Evolutionary conservation across 2,797 vertebrate genomes (phyloP), one percentile per base, ranked within the genome.

Genomic region (Megalops cyprinoides): DNA sequence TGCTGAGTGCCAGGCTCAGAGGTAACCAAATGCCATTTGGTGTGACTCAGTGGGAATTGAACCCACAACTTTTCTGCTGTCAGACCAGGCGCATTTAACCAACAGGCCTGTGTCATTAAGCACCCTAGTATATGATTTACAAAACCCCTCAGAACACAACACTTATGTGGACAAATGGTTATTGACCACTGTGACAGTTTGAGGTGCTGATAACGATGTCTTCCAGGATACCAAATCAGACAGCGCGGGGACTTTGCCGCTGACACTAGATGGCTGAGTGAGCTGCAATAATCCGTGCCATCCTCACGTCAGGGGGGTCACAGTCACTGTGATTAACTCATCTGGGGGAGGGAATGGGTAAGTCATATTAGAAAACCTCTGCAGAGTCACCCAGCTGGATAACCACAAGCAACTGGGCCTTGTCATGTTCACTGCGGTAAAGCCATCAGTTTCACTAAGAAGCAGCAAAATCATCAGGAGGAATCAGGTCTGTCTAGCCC

Each of bases 51-150:
- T 34, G 58, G 25, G 58, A 62, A 62, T 62, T 62, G 58, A 62
- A 62, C 58, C 31, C 58, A 62, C 58, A 62, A 62, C 58, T 62
- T 62, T 31, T 15, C 25, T 25, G 28, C 58, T 62, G 58, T 62
- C 28, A 25, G 58, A 6, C 10, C 31, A 28, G 58, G 58, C 25
- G 58, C 28, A 62, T 12, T 28, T 62, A 62, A 62, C 58, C 58
- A 62, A 25, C 58, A 10, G 25, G 58, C 58, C 58, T 10, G 28
- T 62, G 28, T 62, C 58, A 62, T 62, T 62, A 62, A 62, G 58
- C 58, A 14, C 28, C 25, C n/a, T n/a, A n/a, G n/a, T n/a, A n/a
- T n/a, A n/a, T n/a, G n/a, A n/a, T n/a, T n/a, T n/a, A n/a, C n/a
- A n/a, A n/a, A n/a, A n/a, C n/a, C n/a, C n/a, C n/a, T n/a, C n/a